Percentiles rank a stretch among this genome's conserved stretches.
These are phyloP conservation scores for Cylas formicarius DNA, from an alignment of 1,140 invertebrate genomes.

Conservation along the genomic window DNA sequence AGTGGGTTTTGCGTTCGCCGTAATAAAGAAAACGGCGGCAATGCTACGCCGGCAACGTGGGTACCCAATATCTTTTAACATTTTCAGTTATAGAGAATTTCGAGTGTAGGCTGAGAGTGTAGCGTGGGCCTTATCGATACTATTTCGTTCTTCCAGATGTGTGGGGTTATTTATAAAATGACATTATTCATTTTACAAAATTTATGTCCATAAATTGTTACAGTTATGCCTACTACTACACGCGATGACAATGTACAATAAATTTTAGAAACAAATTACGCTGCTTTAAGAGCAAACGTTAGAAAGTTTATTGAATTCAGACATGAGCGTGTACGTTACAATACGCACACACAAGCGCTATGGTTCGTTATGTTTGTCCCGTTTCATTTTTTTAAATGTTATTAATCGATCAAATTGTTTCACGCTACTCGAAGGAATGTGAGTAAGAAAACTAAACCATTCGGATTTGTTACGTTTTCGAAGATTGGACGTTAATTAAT, in stretches of 20 bases:
- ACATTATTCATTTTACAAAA: constrained; percentile 19
- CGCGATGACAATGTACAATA: constrained; percentile 14
- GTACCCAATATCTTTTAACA: constrained; percentile 20
- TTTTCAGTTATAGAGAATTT: constrained; percentile 20
- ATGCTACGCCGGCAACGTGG: constrained; percentile 18
- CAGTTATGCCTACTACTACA: constrained; percentile 10
- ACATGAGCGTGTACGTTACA: neutral
- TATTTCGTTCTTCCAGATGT: constrained; percentile 29
- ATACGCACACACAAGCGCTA: neutral
- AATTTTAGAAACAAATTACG: constrained; percentile 14
- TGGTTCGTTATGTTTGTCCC: no score
- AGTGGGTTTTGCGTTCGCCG: constrained; percentile 18
- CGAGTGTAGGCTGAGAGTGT: constrained; percentile 14
- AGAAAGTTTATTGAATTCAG: constrained; percentile 9
- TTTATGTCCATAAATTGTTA: constrained; percentile 21
- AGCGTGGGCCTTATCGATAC: constrained; percentile 28
- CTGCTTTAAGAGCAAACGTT: constrained; percentile 8
- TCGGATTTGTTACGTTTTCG: constrained; percentile 17
- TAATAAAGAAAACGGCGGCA: constrained; percentile 20
- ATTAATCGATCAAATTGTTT: neutral
- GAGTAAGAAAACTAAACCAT: constrained; percentile 1
- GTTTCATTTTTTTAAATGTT: neutral
- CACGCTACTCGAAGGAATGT: constrained; percentile 3
- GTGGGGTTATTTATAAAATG: constrained; percentile 29
- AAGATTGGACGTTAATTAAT: no score